phyloP scores from a whole-genome alignment of 2,797 vertebrate species.

The Lithobates sylvaticus region DNA sequence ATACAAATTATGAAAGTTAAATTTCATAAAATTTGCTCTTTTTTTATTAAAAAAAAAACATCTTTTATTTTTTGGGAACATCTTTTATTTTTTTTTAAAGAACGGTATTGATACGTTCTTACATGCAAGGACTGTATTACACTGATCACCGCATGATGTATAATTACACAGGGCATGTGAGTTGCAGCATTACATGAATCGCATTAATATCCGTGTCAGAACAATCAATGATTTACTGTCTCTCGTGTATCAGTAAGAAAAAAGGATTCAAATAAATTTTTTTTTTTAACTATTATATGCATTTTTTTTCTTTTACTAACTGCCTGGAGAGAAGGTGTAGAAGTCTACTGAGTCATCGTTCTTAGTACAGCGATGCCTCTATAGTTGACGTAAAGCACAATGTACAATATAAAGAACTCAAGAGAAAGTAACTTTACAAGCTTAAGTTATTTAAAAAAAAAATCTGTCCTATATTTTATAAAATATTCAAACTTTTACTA shows the following conservation, averaged over 20 bases:
- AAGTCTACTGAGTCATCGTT: neutral
- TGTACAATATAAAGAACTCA: neutral
- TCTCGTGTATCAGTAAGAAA: neutral
- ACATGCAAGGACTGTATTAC: too few relatives aligned
- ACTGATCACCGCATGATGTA: neutral
- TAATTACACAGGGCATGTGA: neutral
- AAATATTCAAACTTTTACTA: too few relatives aligned
- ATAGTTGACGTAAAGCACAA: neutral
- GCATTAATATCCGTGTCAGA: neutral
- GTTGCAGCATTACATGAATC: neutral
- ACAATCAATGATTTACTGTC: neutral
- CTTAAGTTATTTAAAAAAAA: too few relatives aligned
- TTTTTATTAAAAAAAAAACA: too few relatives aligned
- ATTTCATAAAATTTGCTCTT: too few relatives aligned
- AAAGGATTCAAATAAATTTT: neutral
- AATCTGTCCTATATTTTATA: too few relatives aligned
- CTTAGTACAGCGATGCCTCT: neutral
- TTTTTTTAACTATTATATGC: neutral
- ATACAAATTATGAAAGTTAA: too few relatives aligned
- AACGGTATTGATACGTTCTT: too few relatives aligned
- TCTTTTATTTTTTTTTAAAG: too few relatives aligned
- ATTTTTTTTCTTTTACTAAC: neutral
- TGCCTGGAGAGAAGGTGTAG: neutral
- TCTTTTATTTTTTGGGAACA: too few relatives aligned
- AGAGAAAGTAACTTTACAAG: neutral